Evolutionary conservation across 2,888 invertebrate genomes (phyloP).

Genomic region (Folsomia manolachei): DNA sequence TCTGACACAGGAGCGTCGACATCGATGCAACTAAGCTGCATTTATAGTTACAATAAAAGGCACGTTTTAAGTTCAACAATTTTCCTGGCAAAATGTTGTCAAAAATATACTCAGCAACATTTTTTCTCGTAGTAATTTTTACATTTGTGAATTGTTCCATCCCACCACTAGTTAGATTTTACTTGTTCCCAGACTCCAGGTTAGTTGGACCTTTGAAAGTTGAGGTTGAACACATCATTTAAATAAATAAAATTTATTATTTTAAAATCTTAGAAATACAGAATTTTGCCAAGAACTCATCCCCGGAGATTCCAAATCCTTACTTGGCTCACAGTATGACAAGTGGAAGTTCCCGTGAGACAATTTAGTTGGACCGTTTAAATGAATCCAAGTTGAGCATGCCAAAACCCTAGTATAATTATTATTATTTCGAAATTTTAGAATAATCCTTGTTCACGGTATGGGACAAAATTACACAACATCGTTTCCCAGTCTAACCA

Average conservation of each 20-base stretch:
- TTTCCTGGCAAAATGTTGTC: background rate
- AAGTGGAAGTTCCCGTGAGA: conserved; percentile 43
- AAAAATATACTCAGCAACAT: background rate
- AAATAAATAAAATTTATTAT: conserved; percentile 3
- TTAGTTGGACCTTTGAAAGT: background rate
- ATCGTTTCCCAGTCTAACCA: conserved; percentile 38
- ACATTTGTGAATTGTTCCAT: background rate
- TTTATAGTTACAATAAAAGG: background rate
- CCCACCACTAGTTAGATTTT: background rate
- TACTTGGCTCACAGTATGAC: conserved; percentile 39
- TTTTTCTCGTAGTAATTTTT: background rate
- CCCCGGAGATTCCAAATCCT: conserved; percentile 39
- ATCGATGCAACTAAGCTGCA: background rate
- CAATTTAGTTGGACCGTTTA: too few species aligned
- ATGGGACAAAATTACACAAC: conserved; percentile 43
- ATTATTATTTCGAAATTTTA: background rate
- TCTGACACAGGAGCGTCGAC: background rate
- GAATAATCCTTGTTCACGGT: conserved; percentile 24
- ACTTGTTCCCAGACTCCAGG: background rate
- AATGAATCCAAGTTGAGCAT: background rate
- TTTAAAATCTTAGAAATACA: conserved; percentile 29
- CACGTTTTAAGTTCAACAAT: too few species aligned
- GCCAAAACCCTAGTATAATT: background rate
- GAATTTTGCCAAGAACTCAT: conserved; percentile 40
- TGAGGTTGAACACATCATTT: conserved; percentile 2